Base-by-base conservation (phyloP, 2,797 vertebrate genomes). In the Coccyzus lansbergi region DNA sequence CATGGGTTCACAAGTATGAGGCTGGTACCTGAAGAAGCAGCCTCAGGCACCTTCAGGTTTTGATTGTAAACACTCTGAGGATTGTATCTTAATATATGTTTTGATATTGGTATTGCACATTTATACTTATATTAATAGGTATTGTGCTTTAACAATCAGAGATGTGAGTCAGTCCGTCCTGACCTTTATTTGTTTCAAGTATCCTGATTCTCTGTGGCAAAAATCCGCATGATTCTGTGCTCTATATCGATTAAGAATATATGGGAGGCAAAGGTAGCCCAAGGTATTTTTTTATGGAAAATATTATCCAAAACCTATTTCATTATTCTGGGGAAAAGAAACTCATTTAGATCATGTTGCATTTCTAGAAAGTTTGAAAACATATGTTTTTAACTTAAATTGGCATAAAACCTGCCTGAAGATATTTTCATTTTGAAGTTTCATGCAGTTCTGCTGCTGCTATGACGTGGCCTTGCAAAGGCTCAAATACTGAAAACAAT, bases 41-140 rank as follows among this genome's bases (percentile, higher is more conserved):
- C 29, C 70, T 7, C 69, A 48, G 90, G 29, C 2, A 86, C 15
- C 29, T 74, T 7, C 69, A 48, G 90, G 29, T 77, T 94, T 92
- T 52, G 29, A 31, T 33, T 78, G 14, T 83, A 92, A 92, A 67
- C 59, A 74, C 10, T 33, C 17, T 19, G 10, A 36, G 40, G 63
- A 82, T 86, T 62, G 3, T 58, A 77, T 70, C 59, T 90, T 59
- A 90, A 83, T 48, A n/a, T 24, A 63, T 78, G 53, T 71, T 93
- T 95, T 90, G 64, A 53, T 81, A 13, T 63, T 72, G 13, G 26
- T 76, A 79, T 62, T 51, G 4, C 6, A 49, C 78, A 69, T 82
- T 89, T 81, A 44, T 40, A 62, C 81, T 86, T 64, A 42, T 67
- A 72, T 63, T 70, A 64, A 70, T 33, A 90, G 6, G 7, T 70